Base-by-base conservation (phyloP, 1,140 invertebrate species). In the Cardiocondyla obscurior region DNA sequence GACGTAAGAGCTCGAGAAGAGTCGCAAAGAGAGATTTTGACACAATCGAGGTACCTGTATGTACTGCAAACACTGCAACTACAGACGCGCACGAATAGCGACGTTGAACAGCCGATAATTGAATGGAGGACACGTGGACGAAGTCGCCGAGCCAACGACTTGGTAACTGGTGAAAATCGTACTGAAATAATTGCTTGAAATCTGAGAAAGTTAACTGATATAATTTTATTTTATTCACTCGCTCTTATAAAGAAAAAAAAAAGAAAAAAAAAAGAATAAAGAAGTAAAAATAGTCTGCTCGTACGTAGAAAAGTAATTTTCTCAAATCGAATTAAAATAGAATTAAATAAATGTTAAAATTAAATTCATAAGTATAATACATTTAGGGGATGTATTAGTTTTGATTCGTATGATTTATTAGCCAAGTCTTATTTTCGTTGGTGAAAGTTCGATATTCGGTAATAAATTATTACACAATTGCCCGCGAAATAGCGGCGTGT, bases 41-140 rank as follows among this genome's bases (percentile, higher is more conserved):
- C 49, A 55, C 53, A 33, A 76, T 44, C 19, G 58, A 55, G n/a
- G 14, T 42, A 64, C 44, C 51, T 36, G 30, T 36, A 60, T 28
- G 39, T 82, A 30, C 30, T 64, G 64, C 46, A 60, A 73, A 55
- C 14, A 36, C 7, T 60, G 57, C 39, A 70, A 58, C 72, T 81
- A 36, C 62, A n/a, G 49, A 22, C 70, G 64, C 39, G 76, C 81
- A 82, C 81, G 81, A 88, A 77, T 57, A 73, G 44, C 82, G 76
- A 83, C 65, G 64, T 65, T 86, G 85, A 87, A 87, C 82, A 77
- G 69, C 81, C 86, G 82, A 89, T 91, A 90, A 91, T 91, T 91
- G 90, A 91, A 91, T 90, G 83, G 86, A 84, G 69, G 82, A 86
- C 89, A 88, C 82, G 86, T 91, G 88, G 72, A 89, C 84, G 85